Percentiles rank a stretch among this genome's conserved stretches.
Evolutionary conservation across 2,113 vertebrate genomes (phyloP).

Genomic region (Neodon shergylaensis): DNA sequence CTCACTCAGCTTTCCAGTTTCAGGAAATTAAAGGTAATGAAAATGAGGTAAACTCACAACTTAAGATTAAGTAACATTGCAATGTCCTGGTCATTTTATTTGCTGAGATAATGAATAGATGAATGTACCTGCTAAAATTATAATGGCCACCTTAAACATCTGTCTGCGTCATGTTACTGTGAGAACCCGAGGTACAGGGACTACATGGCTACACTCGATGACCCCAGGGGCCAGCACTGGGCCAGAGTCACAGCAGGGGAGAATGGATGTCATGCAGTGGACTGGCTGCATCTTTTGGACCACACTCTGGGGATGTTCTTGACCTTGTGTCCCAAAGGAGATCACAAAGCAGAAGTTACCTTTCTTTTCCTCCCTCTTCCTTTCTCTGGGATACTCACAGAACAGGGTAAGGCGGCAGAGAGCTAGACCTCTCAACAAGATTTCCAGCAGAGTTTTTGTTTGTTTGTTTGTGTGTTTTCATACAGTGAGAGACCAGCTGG

Average conservation of each 20-base stretch:
- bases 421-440: background rate
- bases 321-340: slow-evolving; percentile 10
- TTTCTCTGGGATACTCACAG: background rate
- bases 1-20: slow-evolving; percentile 5
- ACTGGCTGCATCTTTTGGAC: background rate
- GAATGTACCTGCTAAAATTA: background rate
- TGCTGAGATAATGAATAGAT: background rate
- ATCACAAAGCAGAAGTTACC: background rate
- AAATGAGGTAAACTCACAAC: background rate
- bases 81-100: slow-evolving; percentile 12
- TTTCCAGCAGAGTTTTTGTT: slow-evolving; percentile 42
- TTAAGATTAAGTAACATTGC: background rate
- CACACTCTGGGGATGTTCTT: background rate
- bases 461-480: background rate
- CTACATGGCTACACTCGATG: background rate
- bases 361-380: background rate
- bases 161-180: background rate
- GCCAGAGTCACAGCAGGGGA: background rate
- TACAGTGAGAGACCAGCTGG: background rate
- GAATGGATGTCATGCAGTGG: background rate
- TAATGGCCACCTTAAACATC: background rate
- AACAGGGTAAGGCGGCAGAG: background rate
- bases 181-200: background rate
- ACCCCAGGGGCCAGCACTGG: background rate
- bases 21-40: background rate